Evolutionary conservation across 2,888 invertebrate genomes (phyloP), one percentile per base, ranked within the genome.

Genomic region (Corythucha ciliata): DNA sequence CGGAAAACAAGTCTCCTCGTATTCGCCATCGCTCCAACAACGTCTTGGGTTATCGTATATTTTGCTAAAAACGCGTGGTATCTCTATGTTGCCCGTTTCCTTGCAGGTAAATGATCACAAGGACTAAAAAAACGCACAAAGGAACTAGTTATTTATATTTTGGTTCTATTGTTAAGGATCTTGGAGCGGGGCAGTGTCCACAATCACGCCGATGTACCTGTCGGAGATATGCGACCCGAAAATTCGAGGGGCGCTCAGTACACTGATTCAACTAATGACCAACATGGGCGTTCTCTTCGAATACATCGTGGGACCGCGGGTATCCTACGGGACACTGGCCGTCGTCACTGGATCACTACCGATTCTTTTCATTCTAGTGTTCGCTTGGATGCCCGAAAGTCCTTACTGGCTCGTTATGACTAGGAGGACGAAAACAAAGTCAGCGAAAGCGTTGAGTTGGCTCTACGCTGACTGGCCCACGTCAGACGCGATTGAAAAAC

Each of bases 131-230:
- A 33, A 33, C 33, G 3, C 14, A 6, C 4, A 3, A 33, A 33
- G 4, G 16, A 6, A 33, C 33, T 33, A 33, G 33, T 14, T 33
- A 33, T 4, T 3, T 3, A 33, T n/a, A 4, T 4, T 37, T 29
- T 41, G 51, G 36, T 45, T 51, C 21, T n/a, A 27, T 53, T 12
- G 42, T 37, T 12, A 18, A 4, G 56, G 57, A 7, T 27, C 51
- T 8, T 57, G 57, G 57, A 50, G 54, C 0, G 81, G 83, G 0
- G 78, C 80, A 63, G 70, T 79, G 10, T 82, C 81, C 69, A 79
- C 83, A 0, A 77, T 81, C 1, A 76, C 80, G 1, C 88, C 91
- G 0, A 83, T 89, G 77, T 92, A 91, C 68, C 78, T 88, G 54
- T 85, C 86, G 32, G 91, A 92, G 68, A 83, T 89, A 29, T 53